Conservation (phyloP, 2,113 vertebrate genomes). For the Anguilla japonica region DNA sequence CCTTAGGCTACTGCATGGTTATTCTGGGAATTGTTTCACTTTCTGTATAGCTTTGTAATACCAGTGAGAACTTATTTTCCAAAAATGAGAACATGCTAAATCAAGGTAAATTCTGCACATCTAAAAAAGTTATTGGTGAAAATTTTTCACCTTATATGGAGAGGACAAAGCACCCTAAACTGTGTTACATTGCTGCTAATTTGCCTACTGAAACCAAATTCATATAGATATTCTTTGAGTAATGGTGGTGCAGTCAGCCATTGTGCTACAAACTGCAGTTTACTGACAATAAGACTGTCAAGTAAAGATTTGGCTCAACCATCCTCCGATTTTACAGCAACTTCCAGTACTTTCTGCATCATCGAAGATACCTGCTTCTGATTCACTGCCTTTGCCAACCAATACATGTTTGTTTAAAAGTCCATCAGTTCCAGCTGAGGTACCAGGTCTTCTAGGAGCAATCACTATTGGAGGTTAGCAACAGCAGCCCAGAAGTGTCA, state of each 20-base stretch:
- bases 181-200: neutral
- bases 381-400: neutral
- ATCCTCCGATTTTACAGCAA: neutral
- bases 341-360: neutral
- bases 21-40: neutral
- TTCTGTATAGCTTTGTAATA: neutral
- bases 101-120: neutral
- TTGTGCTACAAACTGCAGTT: neutral
- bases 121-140: neutral
- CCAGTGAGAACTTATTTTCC: neutral
- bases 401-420: neutral
- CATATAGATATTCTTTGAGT: neutral
- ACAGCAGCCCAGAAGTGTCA: conserved; percentile 1
- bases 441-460: neutral
- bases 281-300: neutral
- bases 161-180: neutral
- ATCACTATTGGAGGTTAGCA: neutral
- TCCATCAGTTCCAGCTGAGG: neutral
- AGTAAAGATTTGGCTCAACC: neutral
- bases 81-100: neutral
- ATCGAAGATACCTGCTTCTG: neutral
- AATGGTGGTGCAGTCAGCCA: neutral
- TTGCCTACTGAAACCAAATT: neutral
- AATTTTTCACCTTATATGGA: neutral
- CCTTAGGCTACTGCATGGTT: neutral